A percentile compares a stretch with the other conserved stretches of the same genome.
Evolutionary conservation across 2,797 vertebrate species (phyloP).

Genomic region (Paratrypauchen microcephalus): DNA sequence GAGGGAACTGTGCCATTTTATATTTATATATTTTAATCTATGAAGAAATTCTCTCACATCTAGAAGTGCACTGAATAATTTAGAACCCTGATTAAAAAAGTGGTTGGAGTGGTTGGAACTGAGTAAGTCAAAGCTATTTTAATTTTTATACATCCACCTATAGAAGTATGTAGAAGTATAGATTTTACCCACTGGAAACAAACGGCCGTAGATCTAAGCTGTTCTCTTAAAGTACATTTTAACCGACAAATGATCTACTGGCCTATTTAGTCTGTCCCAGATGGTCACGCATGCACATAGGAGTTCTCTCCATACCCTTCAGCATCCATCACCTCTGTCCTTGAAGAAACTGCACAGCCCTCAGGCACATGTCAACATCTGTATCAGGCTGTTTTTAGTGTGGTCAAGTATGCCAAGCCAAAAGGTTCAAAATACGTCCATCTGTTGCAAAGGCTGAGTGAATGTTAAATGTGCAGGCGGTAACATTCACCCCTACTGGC

Average conservation of each 20-base stretch:
- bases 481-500: not conserved
- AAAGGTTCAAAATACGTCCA: not conserved
- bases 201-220: conserved; percentile 1
- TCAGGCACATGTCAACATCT: conserved; percentile 17
- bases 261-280: conserved; percentile 33
- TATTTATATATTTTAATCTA: too few relatives aligned
- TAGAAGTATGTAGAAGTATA: not conserved
- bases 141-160: too few relatives aligned
- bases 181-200: not conserved
- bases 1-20: not conserved
- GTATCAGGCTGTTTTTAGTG: conserved; percentile 5
- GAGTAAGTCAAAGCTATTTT: too few relatives aligned
- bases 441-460: not conserved
- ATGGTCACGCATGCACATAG: conserved; percentile 14
- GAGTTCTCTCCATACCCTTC: conserved; percentile 37
- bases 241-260: conserved; percentile 53
- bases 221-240: conserved; percentile 33
- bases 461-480: not conserved
- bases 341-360: not conserved
- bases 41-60: too few relatives aligned
- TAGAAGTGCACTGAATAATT: too few relatives aligned
- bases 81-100: too few relatives aligned
- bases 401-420: not conserved
- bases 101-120: too few relatives aligned
- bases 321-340: conserved; percentile 35